phyloP scores from a whole-genome alignment of 2,797 vertebrate genomes.

The Pseudochaenichthys georgianus region DNA sequence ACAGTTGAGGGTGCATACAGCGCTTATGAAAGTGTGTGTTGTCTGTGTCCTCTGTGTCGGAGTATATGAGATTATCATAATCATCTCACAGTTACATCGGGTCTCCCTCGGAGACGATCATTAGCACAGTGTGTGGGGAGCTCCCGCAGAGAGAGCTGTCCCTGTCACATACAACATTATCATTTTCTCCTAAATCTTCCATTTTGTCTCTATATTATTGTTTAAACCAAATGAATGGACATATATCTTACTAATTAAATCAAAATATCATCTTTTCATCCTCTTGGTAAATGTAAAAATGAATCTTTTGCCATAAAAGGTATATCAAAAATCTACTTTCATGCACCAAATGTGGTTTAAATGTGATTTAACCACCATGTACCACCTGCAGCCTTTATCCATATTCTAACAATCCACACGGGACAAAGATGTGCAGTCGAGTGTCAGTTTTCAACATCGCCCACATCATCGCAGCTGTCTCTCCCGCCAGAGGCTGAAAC shows the following conservation, averaged over 20 bases:
- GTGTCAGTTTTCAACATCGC: conserved; percentile 31
- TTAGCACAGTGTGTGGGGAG: conserved; percentile 72
- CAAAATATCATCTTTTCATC: neutral
- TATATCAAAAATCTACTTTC: too few species aligned
- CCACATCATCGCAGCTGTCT: conserved; percentile 30
- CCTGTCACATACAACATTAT: conserved; percentile 3
- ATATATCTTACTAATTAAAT: neutral
- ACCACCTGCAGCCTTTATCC: conserved; percentile 14
- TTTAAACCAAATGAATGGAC: neutral
- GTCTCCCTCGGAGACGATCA: conserved; percentile 73
- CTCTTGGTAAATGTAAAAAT: neutral
- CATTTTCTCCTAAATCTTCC: too few species aligned
- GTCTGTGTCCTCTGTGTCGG: conserved; percentile 43
- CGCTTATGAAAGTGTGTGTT: conserved; percentile 58
- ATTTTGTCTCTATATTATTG: neutral
- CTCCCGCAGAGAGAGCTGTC: conserved; percentile 34
- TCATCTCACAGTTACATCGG: conserved; percentile 79
- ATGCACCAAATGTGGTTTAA: neutral
- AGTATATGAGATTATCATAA: conserved; percentile 80
- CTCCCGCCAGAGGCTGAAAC: conserved; percentile 31
- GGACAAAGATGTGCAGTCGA: conserved; percentile 13
- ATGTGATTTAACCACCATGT: neutral
- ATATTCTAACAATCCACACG: neutral
- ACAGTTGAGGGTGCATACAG: conserved; percentile 74
- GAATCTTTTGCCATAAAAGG: rapidly evolving